Base-by-base conservation (phyloP, 2,888 invertebrate species). In the Oxyscelio sp. region DNA sequence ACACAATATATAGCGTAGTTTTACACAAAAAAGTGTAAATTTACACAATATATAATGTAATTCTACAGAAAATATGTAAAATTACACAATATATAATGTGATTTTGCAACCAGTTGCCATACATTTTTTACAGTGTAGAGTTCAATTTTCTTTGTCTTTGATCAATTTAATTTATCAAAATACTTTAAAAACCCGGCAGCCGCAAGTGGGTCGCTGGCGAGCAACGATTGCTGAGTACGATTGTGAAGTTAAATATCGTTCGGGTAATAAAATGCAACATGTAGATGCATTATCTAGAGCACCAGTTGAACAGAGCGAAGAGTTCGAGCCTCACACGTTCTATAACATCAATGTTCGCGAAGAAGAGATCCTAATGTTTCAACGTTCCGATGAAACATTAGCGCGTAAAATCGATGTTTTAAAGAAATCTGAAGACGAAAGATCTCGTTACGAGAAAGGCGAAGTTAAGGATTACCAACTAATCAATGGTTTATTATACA, bases 151-250 rank as follows among this genome's bases (percentile, higher is more conserved):
- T n/a, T n/a, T n/a, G n/a, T n/a, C n/a, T n/a, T n/a, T n/a, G n/a
- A n/a, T n/a, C n/a, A n/a, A n/a, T n/a, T n/a, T n/a, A n/a, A 27
- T 27, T 27, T 27, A 27, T 27, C 3, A 85, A 27, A 83, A 87
- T n/a, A 40, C 85, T n/a, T 21, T 58, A 19, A 85, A 83, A 48
- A 83, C 79, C 0, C 56, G 50, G 13, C 65, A 68, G n/a, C 63
- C 79, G 9, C 83, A 83, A 17, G 82, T 89, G 21, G 87, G 86
- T 6, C 54, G 89, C 27, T 90, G 90, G 89, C 85, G 58, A 19
- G 58, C 22, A 19, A 54, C 61, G 2, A 56, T 90, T 9, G 52
- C 81, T 4, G 90, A 91, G 22, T 90, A 83, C 80, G 81, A 87
- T 50, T 84, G 74, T 45, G 87, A 87, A 59, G 87, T 90, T 0